Conservation (phyloP, 1,140 invertebrate genomes). For the Drosophila hydei region DNA sequence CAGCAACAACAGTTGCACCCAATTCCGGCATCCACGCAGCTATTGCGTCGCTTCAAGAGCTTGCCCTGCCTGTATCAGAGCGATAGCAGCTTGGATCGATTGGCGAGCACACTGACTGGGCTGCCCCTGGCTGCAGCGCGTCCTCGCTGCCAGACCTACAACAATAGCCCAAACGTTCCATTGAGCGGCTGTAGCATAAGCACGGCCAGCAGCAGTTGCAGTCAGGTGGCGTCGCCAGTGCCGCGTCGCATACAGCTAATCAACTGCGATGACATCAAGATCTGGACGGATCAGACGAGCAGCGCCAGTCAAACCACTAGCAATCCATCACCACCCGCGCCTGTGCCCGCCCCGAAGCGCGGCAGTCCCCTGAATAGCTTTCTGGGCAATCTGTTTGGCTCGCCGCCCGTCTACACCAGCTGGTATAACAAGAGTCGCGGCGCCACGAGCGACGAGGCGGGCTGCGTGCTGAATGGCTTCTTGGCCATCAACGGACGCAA, state of each 20-base stretch:
- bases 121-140: not conserved
- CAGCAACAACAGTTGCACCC: not conserved
- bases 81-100: not conserved
- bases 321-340: not conserved
- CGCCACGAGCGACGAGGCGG: slow-evolving; percentile 22
- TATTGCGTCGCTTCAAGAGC: slow-evolving; percentile 59
- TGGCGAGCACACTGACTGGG: not conserved
- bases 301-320: not conserved
- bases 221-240: slow-evolving; percentile 24
- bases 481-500: slow-evolving; percentile 85
- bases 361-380: slow-evolving; percentile 60
- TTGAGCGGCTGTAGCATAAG: slow-evolving; percentile 39
- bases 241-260: slow-evolving; percentile 65
- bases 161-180: slow-evolving; percentile 10
- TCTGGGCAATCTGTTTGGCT: slow-evolving; percentile 63
- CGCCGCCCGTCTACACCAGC: slow-evolving; percentile 66
- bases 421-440: slow-evolving; percentile 59
- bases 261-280: slow-evolving; percentile 79
- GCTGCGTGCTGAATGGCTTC: slow-evolving; percentile 68
- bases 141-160: slow-evolving; percentile 31
- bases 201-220: slow-evolving; percentile 31
- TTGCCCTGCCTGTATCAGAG: slow-evolving; percentile 43
- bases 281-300: slow-evolving; percentile 73
- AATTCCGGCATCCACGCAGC: not conserved
- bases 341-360: slow-evolving; percentile 27